Evolutionary conservation across 2,888 invertebrate genomes (phyloP), one percentile per base, ranked within the genome.

Genomic region (Eupithecia dodoneata): DNA sequence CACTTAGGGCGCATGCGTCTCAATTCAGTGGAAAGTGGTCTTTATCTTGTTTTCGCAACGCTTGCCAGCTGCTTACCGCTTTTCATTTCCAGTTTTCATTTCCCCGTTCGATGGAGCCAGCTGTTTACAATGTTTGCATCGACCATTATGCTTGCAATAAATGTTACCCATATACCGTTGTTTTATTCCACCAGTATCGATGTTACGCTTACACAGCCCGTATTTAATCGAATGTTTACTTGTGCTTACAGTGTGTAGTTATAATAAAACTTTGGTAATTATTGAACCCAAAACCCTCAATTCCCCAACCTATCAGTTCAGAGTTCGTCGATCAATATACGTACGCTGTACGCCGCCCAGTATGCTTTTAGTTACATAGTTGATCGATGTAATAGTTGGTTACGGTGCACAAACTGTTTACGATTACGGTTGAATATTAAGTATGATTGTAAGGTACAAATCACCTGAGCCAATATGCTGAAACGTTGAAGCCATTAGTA

Each of bases 121-220:
- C 87, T 89, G 88, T 88, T 85, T 7, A 10, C 67, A 63, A 63
- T 63, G 4, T 63, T 10, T 86, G 87, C 86, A 86, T 87, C 88
- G 84, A 87, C 81, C 85, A 85, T 87, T 87, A 89, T 85, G 89
- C 90, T 85, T 86, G 86, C 87, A 95, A 95, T 94, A 95, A 95
- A 95, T 93, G 91, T 93, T 92, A 84, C 82, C 83, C 86, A 89
- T 87, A 72, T 77, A 90, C 86, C 86, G 93, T 93, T 92, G 94
- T 94, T 95, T 94, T 92, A 94, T 94, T 92, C 90, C 92, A 91
- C 88, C 92, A 92, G 87, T 59, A 76, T 70, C 66, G 70, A 49
- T 45, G 70, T 70, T 9, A 13, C 18, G 70, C 70, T 70, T 70
- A 47, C 47, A 70, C 12, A 18, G 6, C 67, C 9, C 63, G 30